These are phyloP conservation scores for Emydura subglobosa DNA, from an alignment of 2,113 vertebrate genomes.

Conservation along the genomic window DNA sequence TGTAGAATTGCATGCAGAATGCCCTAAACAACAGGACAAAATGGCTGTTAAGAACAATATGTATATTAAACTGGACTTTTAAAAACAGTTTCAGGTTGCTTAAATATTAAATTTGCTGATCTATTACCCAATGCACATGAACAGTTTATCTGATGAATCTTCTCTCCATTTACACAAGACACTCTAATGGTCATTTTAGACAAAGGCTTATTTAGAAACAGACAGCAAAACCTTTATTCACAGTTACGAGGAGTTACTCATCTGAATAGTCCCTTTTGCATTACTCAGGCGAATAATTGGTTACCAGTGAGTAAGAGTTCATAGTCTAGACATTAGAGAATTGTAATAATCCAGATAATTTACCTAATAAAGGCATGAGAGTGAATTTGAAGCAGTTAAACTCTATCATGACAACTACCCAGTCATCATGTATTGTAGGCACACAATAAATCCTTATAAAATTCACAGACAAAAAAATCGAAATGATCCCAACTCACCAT, in stretches of 20 bases:
- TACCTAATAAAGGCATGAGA: rapidly evolving
- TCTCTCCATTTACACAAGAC: not conserved
- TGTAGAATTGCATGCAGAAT: not conserved
- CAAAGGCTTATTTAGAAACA: not conserved
- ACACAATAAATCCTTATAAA: not conserved
- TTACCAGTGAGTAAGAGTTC: not conserved
- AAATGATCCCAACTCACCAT: not conserved
- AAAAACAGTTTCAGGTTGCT: not conserved
- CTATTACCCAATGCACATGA: rapidly evolving
- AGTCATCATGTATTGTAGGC: not conserved
- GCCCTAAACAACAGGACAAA: too few relatives aligned
- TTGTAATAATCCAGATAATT: not conserved
- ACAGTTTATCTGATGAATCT: not conserved
- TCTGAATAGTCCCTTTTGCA: not conserved
- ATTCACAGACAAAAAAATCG: not conserved
- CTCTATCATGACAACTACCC: not conserved
- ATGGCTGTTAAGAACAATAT: not conserved
- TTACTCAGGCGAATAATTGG: not conserved
- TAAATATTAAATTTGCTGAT: not conserved
- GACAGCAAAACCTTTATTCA: not conserved
- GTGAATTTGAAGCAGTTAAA: not conserved
- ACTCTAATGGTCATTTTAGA: not conserved
- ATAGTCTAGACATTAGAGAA: not conserved
- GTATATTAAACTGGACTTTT: not conserved
- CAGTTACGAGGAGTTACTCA: not conserved